phyloP scores from a whole-genome alignment of 2,888 invertebrate genomes.

The Trilocha varians region DNA sequence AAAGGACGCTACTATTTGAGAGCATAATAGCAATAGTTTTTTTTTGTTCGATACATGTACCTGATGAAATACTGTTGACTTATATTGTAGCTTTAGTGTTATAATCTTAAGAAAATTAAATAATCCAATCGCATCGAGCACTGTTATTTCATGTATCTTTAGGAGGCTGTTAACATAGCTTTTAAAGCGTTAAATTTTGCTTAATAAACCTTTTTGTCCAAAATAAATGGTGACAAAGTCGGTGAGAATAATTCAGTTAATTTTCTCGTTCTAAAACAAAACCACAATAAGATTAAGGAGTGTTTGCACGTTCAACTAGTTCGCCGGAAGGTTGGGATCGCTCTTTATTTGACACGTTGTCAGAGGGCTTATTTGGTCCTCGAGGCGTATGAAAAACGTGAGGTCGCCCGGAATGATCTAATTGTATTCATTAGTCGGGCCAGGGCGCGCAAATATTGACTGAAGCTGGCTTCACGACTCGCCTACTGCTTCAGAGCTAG shows the following conservation, averaged over 20 bases:
- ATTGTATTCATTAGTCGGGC: slow-evolving; percentile 72
- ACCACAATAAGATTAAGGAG: neutral
- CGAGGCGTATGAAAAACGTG: slow-evolving; percentile 66
- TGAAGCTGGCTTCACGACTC: slow-evolving; percentile 39
- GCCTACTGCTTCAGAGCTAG: slow-evolving; percentile 13
- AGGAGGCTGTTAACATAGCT: too few species aligned
- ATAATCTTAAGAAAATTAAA: too few species aligned
- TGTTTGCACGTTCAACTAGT: neutral
- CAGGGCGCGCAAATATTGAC: slow-evolving; percentile 69
- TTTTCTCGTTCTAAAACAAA: neutral
- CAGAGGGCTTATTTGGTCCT: slow-evolving; percentile 35
- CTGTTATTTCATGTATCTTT: too few species aligned
- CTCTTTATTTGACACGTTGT: slow-evolving; percentile 56
- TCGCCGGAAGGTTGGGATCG: neutral
- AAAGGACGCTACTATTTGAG: too few species aligned
- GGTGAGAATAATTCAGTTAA: neutral
- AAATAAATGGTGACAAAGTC: neutral
- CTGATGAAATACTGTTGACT: too few species aligned
- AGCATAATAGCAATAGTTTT: too few species aligned
- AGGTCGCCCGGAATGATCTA: slow-evolving; percentile 73
- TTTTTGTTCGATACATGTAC: too few species aligned
- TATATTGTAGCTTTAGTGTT: too few species aligned
- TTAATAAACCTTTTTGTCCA: neutral
- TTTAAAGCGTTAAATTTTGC: too few species aligned
- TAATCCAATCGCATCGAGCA: too few species aligned